Evolutionary conservation across 2,797 vertebrate species (phyloP).

Genomic region (Vireo griseus): DNA sequence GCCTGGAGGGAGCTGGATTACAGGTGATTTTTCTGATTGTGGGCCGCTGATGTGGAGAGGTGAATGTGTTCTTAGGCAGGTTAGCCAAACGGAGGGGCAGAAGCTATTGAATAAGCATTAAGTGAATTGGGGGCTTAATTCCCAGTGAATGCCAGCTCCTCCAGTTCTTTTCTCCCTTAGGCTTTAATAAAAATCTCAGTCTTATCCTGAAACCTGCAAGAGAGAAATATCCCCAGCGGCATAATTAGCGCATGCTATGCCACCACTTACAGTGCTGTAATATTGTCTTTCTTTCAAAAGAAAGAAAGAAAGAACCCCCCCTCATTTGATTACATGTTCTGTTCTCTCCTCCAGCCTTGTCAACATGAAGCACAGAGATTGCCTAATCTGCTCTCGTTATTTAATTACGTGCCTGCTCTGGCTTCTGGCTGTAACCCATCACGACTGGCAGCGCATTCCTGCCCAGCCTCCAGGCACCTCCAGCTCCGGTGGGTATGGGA

Average conservation of each 20-base stretch:
- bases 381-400: constrained; percentile 43
- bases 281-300: background rate
- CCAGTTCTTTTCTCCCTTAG: background rate
- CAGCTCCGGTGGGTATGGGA: background rate
- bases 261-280: background rate
- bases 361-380: constrained; percentile 22
- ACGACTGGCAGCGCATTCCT: background rate
- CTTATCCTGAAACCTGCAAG: background rate
- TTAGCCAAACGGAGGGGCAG: background rate
- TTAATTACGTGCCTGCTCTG: constrained; percentile 12
- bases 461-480: background rate
- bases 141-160: background rate
- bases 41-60: background rate
- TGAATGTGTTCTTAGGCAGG: background rate
- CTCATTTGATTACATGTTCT: constrained; percentile 38
- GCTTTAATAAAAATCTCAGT: background rate
- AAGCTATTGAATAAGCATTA: background rate
- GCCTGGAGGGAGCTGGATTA: background rate
- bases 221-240: background rate
- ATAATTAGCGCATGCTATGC: background rate
- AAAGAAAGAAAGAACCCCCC: background rate
- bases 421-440: background rate
- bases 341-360: constrained; percentile 37
- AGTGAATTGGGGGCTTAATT: background rate
- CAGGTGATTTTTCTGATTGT: background rate